Evolutionary conservation across 2,888 invertebrate genomes (phyloP).

Genomic region (Eristalis intricaria): DNA sequence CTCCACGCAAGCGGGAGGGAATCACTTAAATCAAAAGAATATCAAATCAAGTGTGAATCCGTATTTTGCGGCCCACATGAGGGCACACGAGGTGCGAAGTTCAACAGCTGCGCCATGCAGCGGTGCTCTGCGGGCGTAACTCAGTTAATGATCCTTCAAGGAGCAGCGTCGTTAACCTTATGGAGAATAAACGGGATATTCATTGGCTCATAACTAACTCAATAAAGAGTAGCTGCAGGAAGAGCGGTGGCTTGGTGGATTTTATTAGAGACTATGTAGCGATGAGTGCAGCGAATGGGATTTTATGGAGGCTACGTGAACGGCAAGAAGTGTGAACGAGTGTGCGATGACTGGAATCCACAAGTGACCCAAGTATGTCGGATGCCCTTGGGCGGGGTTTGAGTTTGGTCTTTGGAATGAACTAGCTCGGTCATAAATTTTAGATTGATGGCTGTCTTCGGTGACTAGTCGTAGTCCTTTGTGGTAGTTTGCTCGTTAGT

Average conservation of each 20-base stretch:
- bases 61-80: not conserved
- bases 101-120: not conserved
- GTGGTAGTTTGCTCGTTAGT: not conserved
- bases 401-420: not conserved
- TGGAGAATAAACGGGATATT: conserved; percentile 23
- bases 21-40: not conserved
- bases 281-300: not conserved
- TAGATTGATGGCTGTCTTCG: not conserved
- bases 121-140: not conserved
- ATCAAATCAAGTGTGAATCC: not conserved
- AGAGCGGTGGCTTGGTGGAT: not conserved
- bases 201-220: conserved; percentile 34
- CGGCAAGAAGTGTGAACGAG: not conserved
- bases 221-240: conserved; percentile 4
- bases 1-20: too few relatives aligned
- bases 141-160: conserved; percentile 13
- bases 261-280: not conserved
- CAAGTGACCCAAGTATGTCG: not conserved
- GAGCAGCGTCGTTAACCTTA: conserved; percentile 22
- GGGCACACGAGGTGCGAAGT: not conserved
- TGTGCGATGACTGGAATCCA: not conserved
- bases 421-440: not conserved
- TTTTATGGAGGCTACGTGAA: not conserved
- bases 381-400: not conserved
- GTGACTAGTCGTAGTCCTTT: not conserved